Evolutionary conservation across 2,113 vertebrate genomes (phyloP), one percentile per base, ranked within the genome.

Genomic region (Cheilinus undulatus): DNA sequence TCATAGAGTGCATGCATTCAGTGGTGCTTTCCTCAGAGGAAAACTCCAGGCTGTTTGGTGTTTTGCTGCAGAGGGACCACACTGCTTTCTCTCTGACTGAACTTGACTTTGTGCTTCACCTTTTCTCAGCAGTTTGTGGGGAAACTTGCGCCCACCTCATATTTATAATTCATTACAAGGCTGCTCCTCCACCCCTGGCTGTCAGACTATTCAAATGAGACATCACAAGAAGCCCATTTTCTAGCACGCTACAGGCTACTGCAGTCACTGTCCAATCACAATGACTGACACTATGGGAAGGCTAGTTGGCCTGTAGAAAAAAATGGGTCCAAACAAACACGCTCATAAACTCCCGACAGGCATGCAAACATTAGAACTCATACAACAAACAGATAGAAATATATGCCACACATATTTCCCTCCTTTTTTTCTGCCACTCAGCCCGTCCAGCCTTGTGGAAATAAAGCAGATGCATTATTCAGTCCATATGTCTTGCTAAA

Each of bases 151-250:
- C 82, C 78, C 86, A 89, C 84, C 84, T 88, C 74, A 36, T 91
- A 89, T 92, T 91, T 89, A 91, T 92, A 91, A 92, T 92, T 92
- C 86, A 92, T 88, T 84, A 82, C 77, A 87, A 83, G 87, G 63
- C 86, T 82, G 81, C 73, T 88, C 73, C 83, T 83, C 84, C 54
- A 86, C 73, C 81, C 65, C 58, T 81, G 85, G 68, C 88, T 91
- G 89, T 87, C 91, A 90, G 86, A 88, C 87, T 89, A 92, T 91
- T 92, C 84, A 91, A 92, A 92, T 87, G 79, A 91, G 86, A 89
- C 86, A 87, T 89, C 87, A 86, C 74, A 84, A n/a, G 65, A 76
- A 82, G 83, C 61, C 82, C 69, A 69, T 79, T 85, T 82, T 79
- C 67, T 27, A 27, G 82, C 73, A 79, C 46, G 60, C 82, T 85